These are phyloP conservation scores for Phrynocephalus forsythii DNA, from an alignment of 2,797 vertebrate genomes.

Conservation along the genomic window DNA sequence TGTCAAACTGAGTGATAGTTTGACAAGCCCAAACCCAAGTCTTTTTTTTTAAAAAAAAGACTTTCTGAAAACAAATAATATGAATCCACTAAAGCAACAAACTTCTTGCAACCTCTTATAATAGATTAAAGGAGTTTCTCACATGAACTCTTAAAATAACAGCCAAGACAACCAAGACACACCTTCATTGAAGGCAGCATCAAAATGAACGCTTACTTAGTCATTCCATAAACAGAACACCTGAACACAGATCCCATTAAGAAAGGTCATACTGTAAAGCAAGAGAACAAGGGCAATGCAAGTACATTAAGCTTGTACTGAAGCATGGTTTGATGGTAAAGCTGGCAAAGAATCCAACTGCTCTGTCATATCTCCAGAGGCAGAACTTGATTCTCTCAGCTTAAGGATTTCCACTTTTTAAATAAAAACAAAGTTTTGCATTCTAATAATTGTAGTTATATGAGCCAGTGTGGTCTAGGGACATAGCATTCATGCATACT, in stretches of 20 bases:
- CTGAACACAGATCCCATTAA: constrained; percentile 45
- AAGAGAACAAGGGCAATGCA: constrained; percentile 56
- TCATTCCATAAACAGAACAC: constrained; percentile 18
- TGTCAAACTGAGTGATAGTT: background rate
- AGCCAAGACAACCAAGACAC: constrained; percentile 35
- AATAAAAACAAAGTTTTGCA: background rate
- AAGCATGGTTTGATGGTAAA: background rate
- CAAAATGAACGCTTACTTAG: constrained; percentile 12
- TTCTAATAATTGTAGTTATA: background rate
- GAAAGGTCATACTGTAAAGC: constrained; percentile 29
- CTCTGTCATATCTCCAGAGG: background rate
- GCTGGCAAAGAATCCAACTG: background rate
- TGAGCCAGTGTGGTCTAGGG: too few species aligned
- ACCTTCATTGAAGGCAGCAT: constrained; percentile 42
- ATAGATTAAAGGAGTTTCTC: constrained; percentile 62
- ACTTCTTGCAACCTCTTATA: constrained; percentile 46
- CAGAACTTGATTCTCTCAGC: background rate
- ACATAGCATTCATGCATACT: background rate
- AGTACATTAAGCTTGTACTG: constrained; percentile 42
- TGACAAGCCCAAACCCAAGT: too few species aligned
- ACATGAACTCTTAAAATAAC: constrained; percentile 45
- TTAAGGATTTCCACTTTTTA: background rate
- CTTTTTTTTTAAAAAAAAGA: background rate
- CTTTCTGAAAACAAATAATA: constrained; percentile 41
- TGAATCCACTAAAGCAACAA: constrained; percentile 53